These are phyloP conservation scores for Diaphora mendica DNA, from an alignment of 2,888 invertebrate genomes.

Conservation along the genomic window DNA sequence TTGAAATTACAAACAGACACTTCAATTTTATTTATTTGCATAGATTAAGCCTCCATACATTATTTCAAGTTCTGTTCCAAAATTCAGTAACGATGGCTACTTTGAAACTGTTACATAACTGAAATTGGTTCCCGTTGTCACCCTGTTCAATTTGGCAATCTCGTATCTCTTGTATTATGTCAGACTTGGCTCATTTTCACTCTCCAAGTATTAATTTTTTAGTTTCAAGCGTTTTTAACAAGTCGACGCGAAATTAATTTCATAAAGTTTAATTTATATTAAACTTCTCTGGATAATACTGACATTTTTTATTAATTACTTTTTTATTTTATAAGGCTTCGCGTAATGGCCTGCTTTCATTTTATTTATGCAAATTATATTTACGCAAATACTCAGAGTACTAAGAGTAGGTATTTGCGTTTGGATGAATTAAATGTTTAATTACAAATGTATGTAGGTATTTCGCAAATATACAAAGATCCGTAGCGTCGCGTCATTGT, in stretches of 20 bases:
- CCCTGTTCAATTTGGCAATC: conserved; percentile 50
- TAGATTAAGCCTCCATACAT: conserved; percentile 22
- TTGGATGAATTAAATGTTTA: conserved; percentile 20
- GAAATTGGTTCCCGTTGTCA: conserved; percentile 31
- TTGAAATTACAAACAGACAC: too few species aligned
- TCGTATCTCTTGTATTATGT: conserved; percentile 48
- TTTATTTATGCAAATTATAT: conserved; percentile 33
- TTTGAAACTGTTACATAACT: conserved; percentile 41
- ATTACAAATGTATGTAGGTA: conserved; percentile 1
- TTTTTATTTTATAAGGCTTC: conserved; percentile 39
- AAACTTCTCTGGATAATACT: conserved; percentile 41
- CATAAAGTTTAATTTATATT: conserved; percentile 45
- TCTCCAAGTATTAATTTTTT: conserved; percentile 55
- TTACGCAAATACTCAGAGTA: conserved; percentile 26
- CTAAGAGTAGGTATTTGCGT: background rate
- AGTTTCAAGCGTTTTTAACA: conserved; percentile 47
- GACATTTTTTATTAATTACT: conserved; percentile 45
- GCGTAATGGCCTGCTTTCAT: conserved; percentile 25
- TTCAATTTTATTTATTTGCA: background rate
- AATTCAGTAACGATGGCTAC: background rate
- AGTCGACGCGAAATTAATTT: conserved; percentile 44
- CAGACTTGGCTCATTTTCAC: conserved; percentile 60
- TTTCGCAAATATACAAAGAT: conserved; percentile 9
- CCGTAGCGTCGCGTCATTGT: conserved; percentile 8
- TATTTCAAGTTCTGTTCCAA: background rate